Evolutionary conservation across 2,888 invertebrate species (phyloP).

Genomic region (Mesorhabditis spiculigera): DNA sequence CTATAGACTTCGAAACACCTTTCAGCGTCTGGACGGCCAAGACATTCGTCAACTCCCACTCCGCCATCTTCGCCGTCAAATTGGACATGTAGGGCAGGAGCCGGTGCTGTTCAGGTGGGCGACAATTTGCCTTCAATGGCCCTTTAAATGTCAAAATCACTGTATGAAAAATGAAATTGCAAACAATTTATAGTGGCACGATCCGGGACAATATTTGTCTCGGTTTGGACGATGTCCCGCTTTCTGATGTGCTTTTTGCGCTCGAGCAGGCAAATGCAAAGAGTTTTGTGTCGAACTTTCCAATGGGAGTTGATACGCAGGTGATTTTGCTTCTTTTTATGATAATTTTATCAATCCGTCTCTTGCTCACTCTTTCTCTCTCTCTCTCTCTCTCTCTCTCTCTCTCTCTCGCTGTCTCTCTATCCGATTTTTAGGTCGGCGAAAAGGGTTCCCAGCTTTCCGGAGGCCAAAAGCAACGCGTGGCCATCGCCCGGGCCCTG

Average conservation of each 20-base stretch:
- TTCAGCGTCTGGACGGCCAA: not conserved
- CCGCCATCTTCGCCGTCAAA: not conserved
- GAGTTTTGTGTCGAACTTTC: not conserved
- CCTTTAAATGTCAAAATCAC: not conserved
- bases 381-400: no score
- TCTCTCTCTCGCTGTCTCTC: no score
- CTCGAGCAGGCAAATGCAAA: not conserved
- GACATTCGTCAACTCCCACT: not conserved
- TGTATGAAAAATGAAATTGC: not conserved
- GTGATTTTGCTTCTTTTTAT: not conserved
- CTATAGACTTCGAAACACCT: not conserved
- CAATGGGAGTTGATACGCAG: constrained; percentile 66
- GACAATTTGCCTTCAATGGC: no score
- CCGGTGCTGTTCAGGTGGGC: constrained; percentile 1
- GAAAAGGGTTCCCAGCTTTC: constrained; percentile 75
- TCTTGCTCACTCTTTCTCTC: no score
- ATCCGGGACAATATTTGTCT: not conserved
- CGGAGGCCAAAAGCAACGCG: constrained; percentile 82
- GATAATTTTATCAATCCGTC: no score
- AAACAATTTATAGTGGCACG: not conserved
- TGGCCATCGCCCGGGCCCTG: constrained; percentile 72
- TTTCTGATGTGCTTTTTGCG: no score
- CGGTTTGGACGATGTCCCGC: not conserved
- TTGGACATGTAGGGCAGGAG: not conserved
- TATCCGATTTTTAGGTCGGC: constrained; percentile 63